Base-by-base conservation (phyloP, 2,797 vertebrate genomes). In the Gastrophryne carolinensis region DNA sequence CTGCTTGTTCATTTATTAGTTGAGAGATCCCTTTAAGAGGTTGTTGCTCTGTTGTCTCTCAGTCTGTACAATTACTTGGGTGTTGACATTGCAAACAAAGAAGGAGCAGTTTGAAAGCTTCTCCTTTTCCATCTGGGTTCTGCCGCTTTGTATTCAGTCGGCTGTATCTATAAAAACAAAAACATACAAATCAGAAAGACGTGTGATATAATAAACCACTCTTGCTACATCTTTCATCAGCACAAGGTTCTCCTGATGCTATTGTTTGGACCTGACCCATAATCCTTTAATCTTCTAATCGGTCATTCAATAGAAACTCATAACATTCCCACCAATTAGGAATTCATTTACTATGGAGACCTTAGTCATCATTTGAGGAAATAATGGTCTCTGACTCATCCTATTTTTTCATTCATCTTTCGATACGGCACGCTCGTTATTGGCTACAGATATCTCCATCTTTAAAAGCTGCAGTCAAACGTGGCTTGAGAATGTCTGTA, bases 31-130 rank as follows among this genome's bases (percentile, higher is more conserved):
- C 44, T 21, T 47, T 47, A 47, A 19, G 44, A n/a, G 21, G 44
- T 21, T 9, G 5, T 44, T 17, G 15, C n/a, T n/a, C n/a, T 19
- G 10, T 3, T 17, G n/a, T 3, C 5, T 49, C 27, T 57, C 54
- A 3, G 8, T 17, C 54, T 17, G 15, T 57, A 34, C 29, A 32
- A 57, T 57, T 32, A 19, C n/a, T 19, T 15, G 27, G 54, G 15
- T 67, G 47, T 23, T 67, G 64, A 67, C 29, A 67, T n/a, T 35
- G 54, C 5, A 54, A 68, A 54, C 64, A 53, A 24, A 67, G 21
- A 13, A 15, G 21, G 9, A 15, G 30, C 9, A 37, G 24, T 26
- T 26, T 63, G 17, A 67, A 52, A 63, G 35, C 21, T 27, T 68
- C 50, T 32, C 64, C 23, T 24, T 47, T 26, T 6, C 24, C 7